phyloP scores from a whole-genome alignment of 2,888 invertebrate species.

The Tridacna crocea region DNA sequence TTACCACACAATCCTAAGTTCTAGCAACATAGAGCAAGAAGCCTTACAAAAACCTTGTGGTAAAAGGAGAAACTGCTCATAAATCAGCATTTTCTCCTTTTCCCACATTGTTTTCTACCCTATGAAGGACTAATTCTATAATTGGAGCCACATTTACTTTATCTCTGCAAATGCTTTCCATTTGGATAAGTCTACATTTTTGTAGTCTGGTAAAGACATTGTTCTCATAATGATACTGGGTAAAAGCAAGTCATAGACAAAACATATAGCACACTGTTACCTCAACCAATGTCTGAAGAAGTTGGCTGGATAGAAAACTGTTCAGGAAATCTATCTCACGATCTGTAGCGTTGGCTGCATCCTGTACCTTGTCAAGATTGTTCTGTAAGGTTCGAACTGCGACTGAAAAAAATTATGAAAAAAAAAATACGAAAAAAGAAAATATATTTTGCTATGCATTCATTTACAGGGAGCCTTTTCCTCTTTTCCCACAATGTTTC shows the following conservation, averaged over 20 bases:
- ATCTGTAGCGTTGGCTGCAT: slow-evolving; percentile 67
- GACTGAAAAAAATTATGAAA: slow-evolving; percentile 57
- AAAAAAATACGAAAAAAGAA: neutral
- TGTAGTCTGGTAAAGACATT: neutral
- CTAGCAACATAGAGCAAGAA: neutral
- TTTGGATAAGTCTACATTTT: neutral
- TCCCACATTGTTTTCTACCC: neutral
- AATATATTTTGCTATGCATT: neutral
- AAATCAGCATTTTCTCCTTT: neutral
- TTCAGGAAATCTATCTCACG: slow-evolving; percentile 74
- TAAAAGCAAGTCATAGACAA: too few relatives aligned
- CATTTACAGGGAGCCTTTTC: neutral
- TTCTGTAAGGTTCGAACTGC: slow-evolving; percentile 72
- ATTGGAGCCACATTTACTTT: neutral
- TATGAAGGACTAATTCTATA: neutral
- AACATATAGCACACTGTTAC: slow-evolving; percentile 39
- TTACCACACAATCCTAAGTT: too few relatives aligned
- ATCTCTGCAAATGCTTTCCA: neutral
- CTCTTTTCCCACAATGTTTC: too few relatives aligned
- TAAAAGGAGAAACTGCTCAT: neutral
- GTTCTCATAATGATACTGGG: too few relatives aligned
- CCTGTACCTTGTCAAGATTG: slow-evolving; percentile 70
- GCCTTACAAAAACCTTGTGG: neutral
- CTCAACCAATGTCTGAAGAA: slow-evolving; percentile 71
- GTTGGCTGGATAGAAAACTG: slow-evolving; percentile 68